A percentile compares a stretch with the other conserved stretches of the same genome.
Conservation (phyloP, 2,888 invertebrate species). For the Sepiola atlantica region DNA sequence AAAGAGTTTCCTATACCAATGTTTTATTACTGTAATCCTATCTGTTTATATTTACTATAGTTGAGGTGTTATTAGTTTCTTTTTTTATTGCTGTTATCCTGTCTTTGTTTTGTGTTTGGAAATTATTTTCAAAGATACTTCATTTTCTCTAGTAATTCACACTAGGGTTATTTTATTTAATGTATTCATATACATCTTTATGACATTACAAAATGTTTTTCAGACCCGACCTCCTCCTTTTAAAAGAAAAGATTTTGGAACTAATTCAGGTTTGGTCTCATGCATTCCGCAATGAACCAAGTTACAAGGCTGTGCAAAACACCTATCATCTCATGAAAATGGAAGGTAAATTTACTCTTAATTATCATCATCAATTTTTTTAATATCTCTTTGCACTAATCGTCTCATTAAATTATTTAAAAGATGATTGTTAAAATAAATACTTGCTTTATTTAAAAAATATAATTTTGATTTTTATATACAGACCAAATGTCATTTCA, state of each 20-base stretch:
- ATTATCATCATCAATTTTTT: not conserved
- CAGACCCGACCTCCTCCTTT: slow-evolving; percentile 72
- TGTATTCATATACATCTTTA: not conserved
- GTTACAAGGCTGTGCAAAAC: slow-evolving; percentile 92
- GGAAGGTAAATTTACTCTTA: slow-evolving; percentile 80
- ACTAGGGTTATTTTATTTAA: not conserved
- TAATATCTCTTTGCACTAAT: not conserved
- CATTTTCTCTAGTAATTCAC: not conserved
- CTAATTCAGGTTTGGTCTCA: slow-evolving; percentile 97
- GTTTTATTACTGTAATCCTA: too few relatives aligned
- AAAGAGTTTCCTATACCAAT: too few relatives aligned
- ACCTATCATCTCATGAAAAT: slow-evolving; percentile 94
- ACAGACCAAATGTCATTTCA: not conserved
- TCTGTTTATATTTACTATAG: too few relatives aligned
- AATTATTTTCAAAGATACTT: too few relatives aligned
- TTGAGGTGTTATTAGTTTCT: too few relatives aligned
- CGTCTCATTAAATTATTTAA: not conserved
- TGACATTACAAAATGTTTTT: slow-evolving; percentile 33
- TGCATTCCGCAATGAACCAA: slow-evolving; percentile 94
- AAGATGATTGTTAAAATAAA: not conserved
- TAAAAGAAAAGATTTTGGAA: slow-evolving; percentile 87
- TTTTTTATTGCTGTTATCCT: too few relatives aligned
- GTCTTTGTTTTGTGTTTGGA: too few relatives aligned
- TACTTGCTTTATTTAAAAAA: not conserved
- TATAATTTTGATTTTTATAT: not conserved